These are phyloP conservation scores for Pachyrhynchus sulphureomaculatus DNA, from an alignment of 1,140 invertebrate genomes.

Conservation along the genomic window DNA sequence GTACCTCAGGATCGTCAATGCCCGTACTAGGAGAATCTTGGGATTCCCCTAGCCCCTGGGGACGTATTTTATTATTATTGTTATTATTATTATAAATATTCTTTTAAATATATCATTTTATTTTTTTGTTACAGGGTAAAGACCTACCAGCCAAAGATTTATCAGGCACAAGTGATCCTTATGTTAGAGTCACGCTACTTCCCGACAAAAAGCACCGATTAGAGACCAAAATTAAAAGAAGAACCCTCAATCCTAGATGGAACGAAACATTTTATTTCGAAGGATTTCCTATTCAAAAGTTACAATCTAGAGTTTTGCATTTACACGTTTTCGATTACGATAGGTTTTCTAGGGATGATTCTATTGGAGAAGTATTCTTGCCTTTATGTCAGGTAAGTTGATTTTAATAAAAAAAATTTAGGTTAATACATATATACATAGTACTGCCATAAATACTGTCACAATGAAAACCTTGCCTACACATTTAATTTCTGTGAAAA, in stretches of 20 bases:
- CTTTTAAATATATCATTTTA: not conserved
- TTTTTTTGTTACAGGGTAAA: conserved; percentile 69
- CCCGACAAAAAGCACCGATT: conserved; percentile 96
- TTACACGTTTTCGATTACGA: conserved; percentile 96
- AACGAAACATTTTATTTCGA: conserved; percentile 98
- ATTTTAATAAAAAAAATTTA: not conserved
- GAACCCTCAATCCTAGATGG: conserved; percentile 94
- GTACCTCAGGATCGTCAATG: too few relatives aligned
- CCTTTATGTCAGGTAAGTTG: conserved; percentile 83
- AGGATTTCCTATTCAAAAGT: conserved; percentile 90
- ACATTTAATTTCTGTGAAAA: too few relatives aligned
- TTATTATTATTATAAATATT: not conserved
- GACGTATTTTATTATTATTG: too few relatives aligned
- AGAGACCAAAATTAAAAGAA: conserved; percentile 94
- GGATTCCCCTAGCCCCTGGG: too few relatives aligned
- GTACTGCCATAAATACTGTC: too few relatives aligned
- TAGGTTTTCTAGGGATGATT: conserved; percentile 91
- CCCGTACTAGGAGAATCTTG: too few relatives aligned
- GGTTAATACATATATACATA: too few relatives aligned
- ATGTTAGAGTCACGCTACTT: conserved; percentile 87
- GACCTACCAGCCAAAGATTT: conserved; percentile 92
- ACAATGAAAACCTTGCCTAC: too few relatives aligned
- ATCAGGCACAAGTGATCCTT: conserved; percentile 91
- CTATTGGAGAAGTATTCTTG: conserved; percentile 93
- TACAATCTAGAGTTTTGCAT: conserved; percentile 88